Evolutionary conservation across 2,888 invertebrate genomes (phyloP).

Genomic region (Drosophila lutescens): DNA sequence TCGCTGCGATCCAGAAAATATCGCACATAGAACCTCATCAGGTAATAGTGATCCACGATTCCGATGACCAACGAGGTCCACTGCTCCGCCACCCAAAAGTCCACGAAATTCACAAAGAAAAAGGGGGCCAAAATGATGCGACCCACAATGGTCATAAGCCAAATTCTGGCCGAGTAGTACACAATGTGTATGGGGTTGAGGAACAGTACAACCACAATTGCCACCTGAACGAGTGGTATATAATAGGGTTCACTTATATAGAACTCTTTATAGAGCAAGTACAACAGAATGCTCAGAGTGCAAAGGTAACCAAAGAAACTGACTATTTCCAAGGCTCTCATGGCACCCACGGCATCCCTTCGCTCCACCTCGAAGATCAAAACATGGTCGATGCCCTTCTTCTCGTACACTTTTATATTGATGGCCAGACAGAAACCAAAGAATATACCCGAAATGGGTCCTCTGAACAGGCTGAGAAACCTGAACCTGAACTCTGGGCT

Average conservation of each 20-base stretch:
- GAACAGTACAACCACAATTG: constrained; percentile 91
- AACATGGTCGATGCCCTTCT: constrained; percentile 97
- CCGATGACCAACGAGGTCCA: constrained; percentile 94
- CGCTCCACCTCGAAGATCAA: constrained; percentile 98
- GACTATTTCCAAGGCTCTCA: constrained; percentile 95
- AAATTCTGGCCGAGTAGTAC: constrained; percentile 94
- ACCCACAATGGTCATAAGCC: constrained; percentile 91
- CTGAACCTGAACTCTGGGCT: constrained; percentile 81
- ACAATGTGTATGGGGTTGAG: constrained; percentile 95
- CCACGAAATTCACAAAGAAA: constrained; percentile 95
- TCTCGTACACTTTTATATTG: constrained; percentile 97
- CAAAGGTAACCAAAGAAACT: constrained; percentile 95
- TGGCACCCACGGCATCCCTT: constrained; percentile 93
- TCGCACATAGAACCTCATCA: constrained; percentile 92
- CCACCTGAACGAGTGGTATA: constrained; percentile 92
- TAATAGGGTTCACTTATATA: constrained; percentile 91
- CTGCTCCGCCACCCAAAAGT: constrained; percentile 98
- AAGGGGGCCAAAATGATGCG: constrained; percentile 94
- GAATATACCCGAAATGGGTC: constrained; percentile 94
- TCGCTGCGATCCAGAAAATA: constrained; percentile 25
- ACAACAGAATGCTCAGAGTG: constrained; percentile 91
- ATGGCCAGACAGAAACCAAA: constrained; percentile 96
- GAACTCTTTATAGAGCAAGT: constrained; percentile 87
- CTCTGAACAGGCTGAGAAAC: constrained; percentile 94
- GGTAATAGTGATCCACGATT: constrained; percentile 95